Evolutionary conservation across 2,888 invertebrate species (phyloP).

Genomic region (Malacosoma neustria): DNA sequence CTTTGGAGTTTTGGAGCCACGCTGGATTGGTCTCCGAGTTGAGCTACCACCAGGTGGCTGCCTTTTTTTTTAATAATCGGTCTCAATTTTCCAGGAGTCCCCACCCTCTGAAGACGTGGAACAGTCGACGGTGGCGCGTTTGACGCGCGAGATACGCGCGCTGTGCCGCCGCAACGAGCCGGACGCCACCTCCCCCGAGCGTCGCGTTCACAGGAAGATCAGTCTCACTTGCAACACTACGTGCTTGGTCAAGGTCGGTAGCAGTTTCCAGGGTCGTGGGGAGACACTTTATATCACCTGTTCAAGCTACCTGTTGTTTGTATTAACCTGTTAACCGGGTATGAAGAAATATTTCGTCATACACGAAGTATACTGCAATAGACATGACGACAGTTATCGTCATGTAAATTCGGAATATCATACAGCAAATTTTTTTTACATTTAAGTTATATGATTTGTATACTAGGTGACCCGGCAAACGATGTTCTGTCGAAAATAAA

Average conservation of each 20-base stretch:
- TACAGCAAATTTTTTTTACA: too few relatives aligned
- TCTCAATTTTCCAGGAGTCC: slow-evolving; percentile 21
- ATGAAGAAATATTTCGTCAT: too few relatives aligned
- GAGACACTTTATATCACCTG: too few relatives aligned
- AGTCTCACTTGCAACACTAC: slow-evolving; percentile 81
- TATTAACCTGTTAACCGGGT: too few relatives aligned
- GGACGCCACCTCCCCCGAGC: slow-evolving; percentile 50
- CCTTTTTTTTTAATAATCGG: background rate
- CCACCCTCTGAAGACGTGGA: slow-evolving; percentile 21
- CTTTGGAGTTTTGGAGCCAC: background rate
- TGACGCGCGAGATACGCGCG: slow-evolving; percentile 75
- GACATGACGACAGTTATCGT: too few relatives aligned
- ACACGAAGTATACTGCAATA: too few relatives aligned
- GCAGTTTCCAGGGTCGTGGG: too few relatives aligned
- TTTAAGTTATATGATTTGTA: too few relatives aligned
- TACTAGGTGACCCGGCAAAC: too few relatives aligned
- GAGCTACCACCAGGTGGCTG: background rate
- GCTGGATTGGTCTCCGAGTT: background rate
- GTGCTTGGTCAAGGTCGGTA: slow-evolving; percentile 26
- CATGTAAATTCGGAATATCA: too few relatives aligned
- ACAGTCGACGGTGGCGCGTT: slow-evolving; percentile 30
- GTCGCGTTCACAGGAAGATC: slow-evolving; percentile 73
- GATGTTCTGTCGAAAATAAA: too few relatives aligned
- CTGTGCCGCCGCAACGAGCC: slow-evolving; percentile 76
- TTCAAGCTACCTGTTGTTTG: too few relatives aligned